phyloP scores from a whole-genome alignment of 2,113 vertebrate species.

The Eudyptes chrysolophus region DNA sequence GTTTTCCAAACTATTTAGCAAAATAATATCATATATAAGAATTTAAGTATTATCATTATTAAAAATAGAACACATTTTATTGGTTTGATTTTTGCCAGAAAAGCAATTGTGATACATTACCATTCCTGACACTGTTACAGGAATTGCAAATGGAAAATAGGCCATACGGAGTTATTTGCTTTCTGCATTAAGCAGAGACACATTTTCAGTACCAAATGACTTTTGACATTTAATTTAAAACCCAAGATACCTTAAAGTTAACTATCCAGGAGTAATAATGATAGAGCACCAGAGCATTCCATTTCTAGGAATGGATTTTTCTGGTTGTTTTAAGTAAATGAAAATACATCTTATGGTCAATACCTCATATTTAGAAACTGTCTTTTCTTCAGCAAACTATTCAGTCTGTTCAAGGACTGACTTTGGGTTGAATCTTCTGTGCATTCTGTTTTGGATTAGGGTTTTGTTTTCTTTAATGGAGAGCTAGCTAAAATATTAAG shows the following conservation, averaged over 20 bases:
- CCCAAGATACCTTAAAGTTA: conserved; percentile 20
- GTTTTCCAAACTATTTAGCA: background rate
- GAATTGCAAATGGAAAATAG: conserved; percentile 11
- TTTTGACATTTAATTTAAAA: conserved; percentile 55
- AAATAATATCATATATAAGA: background rate
- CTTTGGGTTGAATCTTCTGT: background rate
- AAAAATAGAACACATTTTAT: background rate
- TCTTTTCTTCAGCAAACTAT: background rate
- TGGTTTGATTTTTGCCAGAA: background rate
- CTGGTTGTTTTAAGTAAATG: conserved; percentile 25
- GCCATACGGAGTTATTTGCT: background rate
- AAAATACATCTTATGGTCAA: background rate
- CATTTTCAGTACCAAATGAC: conserved; percentile 36
- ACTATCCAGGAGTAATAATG: conserved; percentile 8
- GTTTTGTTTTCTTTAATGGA: background rate
- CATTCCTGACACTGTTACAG: background rate
- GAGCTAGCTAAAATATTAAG: background rate
- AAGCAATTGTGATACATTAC: background rate
- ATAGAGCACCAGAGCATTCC: background rate
- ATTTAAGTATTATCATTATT: background rate
- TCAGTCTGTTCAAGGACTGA: background rate
- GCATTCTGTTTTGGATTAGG: background rate
- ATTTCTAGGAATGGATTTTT: conserved; percentile 21
- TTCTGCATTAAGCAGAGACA: conserved; percentile 28
- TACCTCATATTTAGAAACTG: background rate